These are phyloP conservation scores for Lepidostoma basale DNA, from an alignment of 1,140 invertebrate genomes.

Conservation along the genomic window DNA sequence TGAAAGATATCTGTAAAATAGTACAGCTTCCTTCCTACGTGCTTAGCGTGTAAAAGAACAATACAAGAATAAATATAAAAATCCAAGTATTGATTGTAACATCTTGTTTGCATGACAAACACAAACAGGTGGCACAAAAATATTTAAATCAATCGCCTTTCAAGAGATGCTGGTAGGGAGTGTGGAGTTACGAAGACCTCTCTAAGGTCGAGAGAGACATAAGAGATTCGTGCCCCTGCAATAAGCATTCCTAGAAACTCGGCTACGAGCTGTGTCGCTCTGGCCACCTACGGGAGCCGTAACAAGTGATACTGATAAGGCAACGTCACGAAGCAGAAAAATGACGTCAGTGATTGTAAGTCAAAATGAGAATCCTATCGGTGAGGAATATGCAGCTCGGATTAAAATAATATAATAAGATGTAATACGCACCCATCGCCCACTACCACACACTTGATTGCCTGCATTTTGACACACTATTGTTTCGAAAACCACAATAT, in stretches of 20 bases:
- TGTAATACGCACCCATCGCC: slow-evolving; percentile 77
- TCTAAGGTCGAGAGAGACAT: no score
- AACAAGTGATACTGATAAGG: slow-evolving; percentile 37
- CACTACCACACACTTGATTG: slow-evolving; percentile 94
- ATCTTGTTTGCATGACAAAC: no score
- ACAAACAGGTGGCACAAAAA: slow-evolving; percentile 9
- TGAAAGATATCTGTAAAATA: no score
- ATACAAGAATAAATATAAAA: no score
- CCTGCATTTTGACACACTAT: slow-evolving; percentile 72
- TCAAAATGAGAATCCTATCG: slow-evolving; percentile 3
- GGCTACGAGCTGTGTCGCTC: no score
- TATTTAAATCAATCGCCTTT: background rate
- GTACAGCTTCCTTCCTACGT: no score
- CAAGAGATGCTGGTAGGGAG: background rate
- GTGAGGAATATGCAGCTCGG: background rate
- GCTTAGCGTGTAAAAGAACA: no score
- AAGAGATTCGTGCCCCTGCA: no score
- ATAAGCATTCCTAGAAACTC: no score
- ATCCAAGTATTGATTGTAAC: no score
- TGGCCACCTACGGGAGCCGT: background rate
- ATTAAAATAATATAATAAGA: slow-evolving; percentile 8
- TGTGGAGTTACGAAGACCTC: no score
- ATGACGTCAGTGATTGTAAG: slow-evolving; percentile 36
- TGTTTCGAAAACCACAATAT: slow-evolving; percentile 28
- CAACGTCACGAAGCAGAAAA: slow-evolving; percentile 23